Percentiles rank a stretch among this genome's conserved stretches.
phyloP scores from a whole-genome alignment of 2,797 vertebrate genomes.

The Sarcophilus harrisii region DNA sequence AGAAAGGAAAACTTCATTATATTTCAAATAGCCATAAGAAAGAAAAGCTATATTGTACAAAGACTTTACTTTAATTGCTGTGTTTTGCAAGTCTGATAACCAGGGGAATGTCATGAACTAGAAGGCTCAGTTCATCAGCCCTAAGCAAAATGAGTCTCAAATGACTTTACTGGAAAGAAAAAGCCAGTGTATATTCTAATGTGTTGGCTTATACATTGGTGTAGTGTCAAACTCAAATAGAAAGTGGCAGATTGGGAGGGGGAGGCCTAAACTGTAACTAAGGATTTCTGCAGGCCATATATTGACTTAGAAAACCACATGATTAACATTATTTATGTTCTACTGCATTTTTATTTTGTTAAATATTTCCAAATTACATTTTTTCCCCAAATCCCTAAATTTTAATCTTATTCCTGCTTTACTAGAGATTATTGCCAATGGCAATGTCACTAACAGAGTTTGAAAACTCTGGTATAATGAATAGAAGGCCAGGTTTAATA shows the following conservation, averaged over 20 bases:
- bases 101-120: not conserved
- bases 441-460: not conserved
- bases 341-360: not conserved
- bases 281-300: not conserved
- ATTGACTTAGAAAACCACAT: not conserved
- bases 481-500: not conserved
- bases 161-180: not conserved
- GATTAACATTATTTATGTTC: not conserved
- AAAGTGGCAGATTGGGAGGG: not conserved
- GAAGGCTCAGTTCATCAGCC: not conserved
- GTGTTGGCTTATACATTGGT: not conserved
- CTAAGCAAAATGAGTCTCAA: not conserved
- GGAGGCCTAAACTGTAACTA: not conserved
- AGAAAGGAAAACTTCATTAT: slow-evolving; percentile 29
- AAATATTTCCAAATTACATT: not conserved
- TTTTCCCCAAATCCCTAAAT: not conserved
- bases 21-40: not conserved
- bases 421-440: not conserved
- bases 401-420: not conserved
- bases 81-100: slow-evolving; percentile 15
- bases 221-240: not conserved
- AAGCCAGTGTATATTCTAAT: not conserved
- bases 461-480: not conserved
- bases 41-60: slow-evolving; percentile 33
- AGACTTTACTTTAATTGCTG: slow-evolving; percentile 3